phyloP scores from a whole-genome alignment of 2,797 vertebrate species.

The Xiphophorus birchmanni region DNA sequence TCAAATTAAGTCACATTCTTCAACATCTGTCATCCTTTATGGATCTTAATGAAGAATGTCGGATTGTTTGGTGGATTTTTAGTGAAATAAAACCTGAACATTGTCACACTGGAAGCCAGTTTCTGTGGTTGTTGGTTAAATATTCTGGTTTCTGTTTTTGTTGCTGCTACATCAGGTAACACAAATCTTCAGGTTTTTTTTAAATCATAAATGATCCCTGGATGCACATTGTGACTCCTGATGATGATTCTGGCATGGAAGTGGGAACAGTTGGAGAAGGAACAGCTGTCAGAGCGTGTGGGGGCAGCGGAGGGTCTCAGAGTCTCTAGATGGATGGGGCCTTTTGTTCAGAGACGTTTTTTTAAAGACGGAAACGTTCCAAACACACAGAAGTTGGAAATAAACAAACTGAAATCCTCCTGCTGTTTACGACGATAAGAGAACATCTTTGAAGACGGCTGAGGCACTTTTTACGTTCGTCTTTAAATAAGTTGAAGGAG shows the following conservation, averaged over 20 bases:
- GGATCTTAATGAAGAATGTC: background rate
- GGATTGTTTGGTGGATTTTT: background rate
- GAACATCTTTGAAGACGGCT: constrained; percentile 45
- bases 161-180: background rate
- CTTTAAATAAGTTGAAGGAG: constrained; percentile 17
- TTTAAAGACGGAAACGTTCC: constrained; percentile 41
- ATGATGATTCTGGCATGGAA: background rate
- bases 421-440: constrained; percentile 50
- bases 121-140: too few species aligned
- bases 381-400: constrained; percentile 15
- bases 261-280: background rate
- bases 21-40: background rate
- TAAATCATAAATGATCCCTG: background rate
- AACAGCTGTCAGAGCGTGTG: constrained; percentile 9
- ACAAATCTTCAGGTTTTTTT: background rate
- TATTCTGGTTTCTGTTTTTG: background rate
- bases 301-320: background rate
- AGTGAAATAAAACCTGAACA: background rate
- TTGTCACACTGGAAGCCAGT: background rate
- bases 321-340: constrained; percentile 43
- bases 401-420: constrained; percentile 4
- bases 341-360: constrained; percentile 42
- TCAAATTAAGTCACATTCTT: background rate
- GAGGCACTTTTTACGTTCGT: constrained; percentile 36
- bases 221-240: background rate